These are phyloP conservation scores for Dendrocincla tyrannina DNA, from an alignment of 2,797 vertebrate genomes.

Conservation along the genomic window DNA sequence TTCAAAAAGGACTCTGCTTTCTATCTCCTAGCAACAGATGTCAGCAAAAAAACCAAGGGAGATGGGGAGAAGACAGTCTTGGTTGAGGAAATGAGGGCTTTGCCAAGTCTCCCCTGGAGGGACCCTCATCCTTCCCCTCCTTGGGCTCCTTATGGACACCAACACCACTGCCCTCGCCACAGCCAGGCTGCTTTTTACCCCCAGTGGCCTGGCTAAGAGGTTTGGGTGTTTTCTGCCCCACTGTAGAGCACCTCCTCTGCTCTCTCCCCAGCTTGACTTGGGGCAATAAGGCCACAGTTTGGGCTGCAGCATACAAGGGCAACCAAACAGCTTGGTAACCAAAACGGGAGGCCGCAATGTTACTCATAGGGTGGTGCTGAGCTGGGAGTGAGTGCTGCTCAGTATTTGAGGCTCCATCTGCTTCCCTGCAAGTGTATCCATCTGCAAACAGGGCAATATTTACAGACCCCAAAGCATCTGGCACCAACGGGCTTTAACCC, in stretches of 20 bases:
- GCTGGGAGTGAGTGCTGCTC: neutral
- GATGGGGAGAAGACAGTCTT: neutral
- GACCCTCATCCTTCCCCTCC: neutral
- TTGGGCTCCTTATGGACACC: neutral
- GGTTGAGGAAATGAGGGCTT: neutral
- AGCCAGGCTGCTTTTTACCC: neutral
- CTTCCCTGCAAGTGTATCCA: neutral
- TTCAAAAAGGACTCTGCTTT: neutral
- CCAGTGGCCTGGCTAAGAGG: fast-evolving
- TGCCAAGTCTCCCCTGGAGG: neutral
- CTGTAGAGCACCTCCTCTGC: neutral
- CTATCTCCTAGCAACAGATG: slow-evolving; percentile 58
- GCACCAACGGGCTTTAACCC: neutral
- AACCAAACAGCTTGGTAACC: neutral
- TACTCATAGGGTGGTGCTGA: fast-evolving
- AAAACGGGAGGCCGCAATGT: neutral
- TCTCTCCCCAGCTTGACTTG: neutral
- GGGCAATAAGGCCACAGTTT: neutral
- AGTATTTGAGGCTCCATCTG: neutral
- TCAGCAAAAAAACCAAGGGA: neutral
- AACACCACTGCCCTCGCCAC: neutral
- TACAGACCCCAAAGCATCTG: neutral
- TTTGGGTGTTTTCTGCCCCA: neutral
- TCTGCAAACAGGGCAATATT: neutral
- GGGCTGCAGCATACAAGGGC: fast-evolving